phyloP scores from a whole-genome alignment of 1,140 invertebrate species.

The Hirudo medicinalis region DNA sequence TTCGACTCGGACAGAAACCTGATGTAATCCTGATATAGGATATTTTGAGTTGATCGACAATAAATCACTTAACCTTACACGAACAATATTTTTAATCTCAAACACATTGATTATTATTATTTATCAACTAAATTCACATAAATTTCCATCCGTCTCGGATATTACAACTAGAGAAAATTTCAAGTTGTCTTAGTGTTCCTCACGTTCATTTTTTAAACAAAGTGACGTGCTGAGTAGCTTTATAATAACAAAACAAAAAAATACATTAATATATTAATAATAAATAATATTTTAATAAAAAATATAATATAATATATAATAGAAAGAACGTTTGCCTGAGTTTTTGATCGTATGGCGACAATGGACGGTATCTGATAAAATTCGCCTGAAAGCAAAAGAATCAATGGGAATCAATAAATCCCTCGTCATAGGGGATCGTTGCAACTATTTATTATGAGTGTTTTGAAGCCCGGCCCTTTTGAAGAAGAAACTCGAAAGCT shows the following conservation, averaged over 20 bases:
- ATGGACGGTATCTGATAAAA: constrained; percentile 45
- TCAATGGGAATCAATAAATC: neutral
- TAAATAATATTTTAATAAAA: neutral
- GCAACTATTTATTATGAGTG: neutral
- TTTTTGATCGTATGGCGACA: constrained; percentile 44
- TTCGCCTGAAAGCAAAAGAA: constrained; percentile 34
- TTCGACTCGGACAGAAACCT: neutral
- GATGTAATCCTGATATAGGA: neutral
- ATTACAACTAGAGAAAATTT: too few relatives aligned
- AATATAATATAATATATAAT: neutral
- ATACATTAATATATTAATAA: neutral
- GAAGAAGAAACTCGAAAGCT: neutral
- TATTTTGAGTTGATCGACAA: neutral
- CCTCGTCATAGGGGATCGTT: neutral
- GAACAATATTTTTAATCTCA: neutral
- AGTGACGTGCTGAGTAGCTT: too few relatives aligned
- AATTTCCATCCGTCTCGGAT: too few relatives aligned
- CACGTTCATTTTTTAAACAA: too few relatives aligned
- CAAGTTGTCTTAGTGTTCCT: too few relatives aligned
- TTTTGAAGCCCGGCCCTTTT: neutral
- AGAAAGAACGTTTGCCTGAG: constrained; percentile 38
- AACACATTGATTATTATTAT: neutral
- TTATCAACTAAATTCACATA: too few relatives aligned
- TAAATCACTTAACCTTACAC: too few relatives aligned
- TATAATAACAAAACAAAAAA: too few relatives aligned